These are phyloP conservation scores for Limnephilus lunatus DNA, from an alignment of 2,888 invertebrate species.

Conservation along the genomic window DNA sequence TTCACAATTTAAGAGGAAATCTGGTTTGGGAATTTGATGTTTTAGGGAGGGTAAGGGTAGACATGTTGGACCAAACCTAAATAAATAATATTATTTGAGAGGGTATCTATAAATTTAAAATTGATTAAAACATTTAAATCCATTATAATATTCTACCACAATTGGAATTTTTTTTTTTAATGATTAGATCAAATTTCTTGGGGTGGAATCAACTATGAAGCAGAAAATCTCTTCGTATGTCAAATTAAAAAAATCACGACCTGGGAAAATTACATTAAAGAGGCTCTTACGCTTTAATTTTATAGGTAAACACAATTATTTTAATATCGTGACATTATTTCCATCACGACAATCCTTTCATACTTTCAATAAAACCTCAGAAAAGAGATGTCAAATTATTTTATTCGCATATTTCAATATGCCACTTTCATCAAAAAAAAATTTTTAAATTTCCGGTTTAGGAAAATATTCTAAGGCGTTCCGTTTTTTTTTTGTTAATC, in stretches of 20 bases:
- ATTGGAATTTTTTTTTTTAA: not conserved
- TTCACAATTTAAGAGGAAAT: conserved; percentile 45
- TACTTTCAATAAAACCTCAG: not conserved
- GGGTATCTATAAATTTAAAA: not conserved
- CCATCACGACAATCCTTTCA: not conserved
- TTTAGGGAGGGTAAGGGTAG: not conserved
- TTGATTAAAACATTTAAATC: not conserved
- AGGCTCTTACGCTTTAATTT: too few species aligned
- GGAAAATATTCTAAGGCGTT: too few species aligned
- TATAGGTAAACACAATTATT: too few species aligned
- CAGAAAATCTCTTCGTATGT: too few species aligned
- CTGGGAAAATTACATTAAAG: too few species aligned
- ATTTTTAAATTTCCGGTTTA: too few species aligned
- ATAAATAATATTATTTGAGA: not conserved
- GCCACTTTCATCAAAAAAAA: too few species aligned
- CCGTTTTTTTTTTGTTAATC: too few species aligned
- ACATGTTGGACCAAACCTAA: not conserved
- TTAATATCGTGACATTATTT: not conserved
- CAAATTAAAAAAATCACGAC: too few species aligned
- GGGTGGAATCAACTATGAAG: not conserved
- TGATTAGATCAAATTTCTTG: not conserved
- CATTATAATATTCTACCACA: not conserved
- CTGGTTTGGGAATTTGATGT: conserved; percentile 39
- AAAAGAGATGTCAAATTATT: not conserved
- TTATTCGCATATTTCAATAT: not conserved